phyloP scores from a whole-genome alignment of 2,113 vertebrate species.

The Tympanuchus pallidicinctus region DNA sequence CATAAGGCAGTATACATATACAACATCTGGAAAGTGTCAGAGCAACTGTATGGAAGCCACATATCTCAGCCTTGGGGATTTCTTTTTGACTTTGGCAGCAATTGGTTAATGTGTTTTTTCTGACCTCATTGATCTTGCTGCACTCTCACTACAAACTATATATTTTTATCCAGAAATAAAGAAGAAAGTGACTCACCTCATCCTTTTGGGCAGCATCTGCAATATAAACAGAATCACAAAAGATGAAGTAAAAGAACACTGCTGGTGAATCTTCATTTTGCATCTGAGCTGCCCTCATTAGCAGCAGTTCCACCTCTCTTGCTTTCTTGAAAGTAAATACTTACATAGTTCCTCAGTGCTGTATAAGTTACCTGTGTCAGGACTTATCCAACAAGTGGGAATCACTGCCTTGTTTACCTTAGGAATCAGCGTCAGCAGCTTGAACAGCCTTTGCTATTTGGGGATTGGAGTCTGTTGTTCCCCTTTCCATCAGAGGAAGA shows the following conservation, averaged over 20 bases:
- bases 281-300: neutral
- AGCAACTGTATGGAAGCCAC: neutral
- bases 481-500: neutral
- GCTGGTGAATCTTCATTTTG: neutral
- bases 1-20: neutral
- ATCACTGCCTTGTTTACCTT: neutral
- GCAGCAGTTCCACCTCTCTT: neutral
- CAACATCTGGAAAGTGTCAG: neutral
- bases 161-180: neutral
- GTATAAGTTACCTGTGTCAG: neutral
- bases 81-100: neutral
- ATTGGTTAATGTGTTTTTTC: neutral
- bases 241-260: neutral
- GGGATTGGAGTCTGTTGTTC: neutral
- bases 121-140: neutral
- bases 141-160: neutral
- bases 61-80: neutral
- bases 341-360: neutral
- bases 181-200: conserved; percentile 23
- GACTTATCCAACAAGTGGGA: neutral
- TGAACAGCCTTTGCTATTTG: neutral
- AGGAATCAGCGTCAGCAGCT: neutral
- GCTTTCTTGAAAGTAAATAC: neutral
- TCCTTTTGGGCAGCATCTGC: neutral
- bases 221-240: conserved; percentile 5